Evolutionary conservation across 1,140 invertebrate species (phyloP).

Genomic region (Macrobrachium rosenbergii): DNA sequence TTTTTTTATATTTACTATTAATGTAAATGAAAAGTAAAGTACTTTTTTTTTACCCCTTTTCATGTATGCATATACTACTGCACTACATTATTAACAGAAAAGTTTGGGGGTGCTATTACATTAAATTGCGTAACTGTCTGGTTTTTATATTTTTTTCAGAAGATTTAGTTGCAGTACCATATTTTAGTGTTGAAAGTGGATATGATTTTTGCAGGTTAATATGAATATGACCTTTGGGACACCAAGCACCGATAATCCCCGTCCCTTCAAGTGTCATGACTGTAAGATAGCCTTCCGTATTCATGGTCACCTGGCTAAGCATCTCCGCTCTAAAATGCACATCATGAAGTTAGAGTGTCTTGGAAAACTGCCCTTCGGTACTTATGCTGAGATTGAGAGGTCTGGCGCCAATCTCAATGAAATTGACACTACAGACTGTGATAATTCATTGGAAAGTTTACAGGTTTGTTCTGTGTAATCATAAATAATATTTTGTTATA

Average conservation of each 20-base stretch:
- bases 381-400: constrained; percentile 93
- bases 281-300: constrained; percentile 97
- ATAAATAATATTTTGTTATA: not conserved
- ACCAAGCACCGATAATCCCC: constrained; percentile 87
- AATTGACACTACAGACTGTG: constrained; percentile 94
- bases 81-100: no score
- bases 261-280: constrained; percentile 94
- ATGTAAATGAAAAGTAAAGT: no score
- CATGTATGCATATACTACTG: no score
- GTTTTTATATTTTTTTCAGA: not conserved
- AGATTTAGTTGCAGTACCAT: not conserved
- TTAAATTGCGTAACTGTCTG: no score
- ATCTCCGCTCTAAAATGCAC: constrained; percentile 96
- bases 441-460: constrained; percentile 89
- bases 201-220: constrained; percentile 70
- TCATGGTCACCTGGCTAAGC: constrained; percentile 95
- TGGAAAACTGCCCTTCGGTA: constrained; percentile 94
- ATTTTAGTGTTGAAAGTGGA: constrained; percentile 67
- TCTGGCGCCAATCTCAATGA: constrained; percentile 91
- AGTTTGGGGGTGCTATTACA: no score
- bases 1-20: no score
- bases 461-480: constrained; percentile 73
- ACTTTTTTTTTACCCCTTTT: no score
- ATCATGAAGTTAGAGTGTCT: constrained; percentile 95
- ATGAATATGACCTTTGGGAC: constrained; percentile 90